Base-by-base conservation (phyloP, 2,113 vertebrate genomes). In the Mobula hypostoma region DNA sequence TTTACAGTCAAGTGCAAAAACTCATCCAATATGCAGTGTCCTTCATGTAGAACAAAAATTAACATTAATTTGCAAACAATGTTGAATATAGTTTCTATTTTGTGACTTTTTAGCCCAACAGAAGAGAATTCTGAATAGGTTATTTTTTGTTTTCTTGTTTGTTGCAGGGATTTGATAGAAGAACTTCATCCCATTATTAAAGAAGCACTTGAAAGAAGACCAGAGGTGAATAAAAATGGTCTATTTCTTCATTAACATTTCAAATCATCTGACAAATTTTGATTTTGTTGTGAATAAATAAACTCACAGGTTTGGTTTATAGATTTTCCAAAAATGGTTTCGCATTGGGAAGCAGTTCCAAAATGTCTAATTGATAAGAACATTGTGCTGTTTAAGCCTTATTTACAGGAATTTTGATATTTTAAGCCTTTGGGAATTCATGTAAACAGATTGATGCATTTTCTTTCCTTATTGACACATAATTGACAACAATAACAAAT, bases 171-270 rank as follows among this genome's bases (percentile, higher is more conserved):
- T 95, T 96, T 99, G 95, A 98, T 99, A 96, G 99, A 99, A 95
- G 99, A 99, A 96, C 97, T 99, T 94, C 99, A 99, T 96, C 98
- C 98, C 95, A 99, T 99, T 97, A 99, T 99, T 96, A 99, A 99
- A 97, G 99, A 99, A 97, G 99, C 99, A 96, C 97, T 99, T 87
- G 99, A 99, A 96, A 98, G 99, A 97, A 98, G 99, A 96, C 99
- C 99, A 97, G 99, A 99, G 97, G 99, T 99, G 97, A 98, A 96
- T 94, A 92, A 40, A 48, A 92, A 19, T 72, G 94, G 29, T 9
- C 32, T 58, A 24, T 5, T 19, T 88, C 29, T 66, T 63, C 12
- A 63, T 12, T 82, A 66, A 66, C 32, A 5, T 56, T 29, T 8
- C 27, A 68, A 36, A 66, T 70, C 7, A 90, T 77, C 21, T 66